These are phyloP conservation scores for Tiliacea aurago DNA, from an alignment of 2,888 invertebrate genomes.

Conservation along the genomic window DNA sequence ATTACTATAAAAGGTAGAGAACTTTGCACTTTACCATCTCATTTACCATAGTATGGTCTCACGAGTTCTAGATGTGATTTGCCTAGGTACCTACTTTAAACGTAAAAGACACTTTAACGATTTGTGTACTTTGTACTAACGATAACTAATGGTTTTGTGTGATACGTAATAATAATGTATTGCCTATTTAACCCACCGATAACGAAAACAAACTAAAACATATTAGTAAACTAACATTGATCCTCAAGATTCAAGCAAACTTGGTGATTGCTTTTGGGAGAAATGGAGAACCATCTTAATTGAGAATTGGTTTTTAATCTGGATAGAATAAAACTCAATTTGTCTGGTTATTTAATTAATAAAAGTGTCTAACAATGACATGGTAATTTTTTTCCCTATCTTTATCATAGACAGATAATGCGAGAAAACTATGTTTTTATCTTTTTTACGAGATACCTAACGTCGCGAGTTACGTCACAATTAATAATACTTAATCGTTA, in stretches of 20 bases:
- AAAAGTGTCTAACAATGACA: neutral
- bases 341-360: too few relatives aligned
- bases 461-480: neutral
- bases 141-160: constrained; percentile 2
- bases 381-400: neutral
- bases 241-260: neutral
- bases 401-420: neutral
- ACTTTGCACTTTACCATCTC: too few relatives aligned
- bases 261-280: neutral
- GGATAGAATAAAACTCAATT: too few relatives aligned
- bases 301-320: neutral
- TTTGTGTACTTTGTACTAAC: constrained; percentile 21
- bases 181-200: neutral
- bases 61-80: constrained; percentile 1
- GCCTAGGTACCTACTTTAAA: neutral
- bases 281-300: too few relatives aligned
- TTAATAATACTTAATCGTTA: neutral
- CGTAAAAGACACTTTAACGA: neutral
- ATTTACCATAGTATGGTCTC: neutral
- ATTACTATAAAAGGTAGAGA: too few relatives aligned
- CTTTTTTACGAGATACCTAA: constrained; percentile 1
- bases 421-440: constrained; percentile 13
- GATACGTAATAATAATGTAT: neutral
- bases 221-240: neutral
- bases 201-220: neutral